Evolutionary conservation across 2,113 vertebrate species (phyloP), one percentile per base, ranked within the genome.

Genomic region (Neotoma lepida): DNA sequence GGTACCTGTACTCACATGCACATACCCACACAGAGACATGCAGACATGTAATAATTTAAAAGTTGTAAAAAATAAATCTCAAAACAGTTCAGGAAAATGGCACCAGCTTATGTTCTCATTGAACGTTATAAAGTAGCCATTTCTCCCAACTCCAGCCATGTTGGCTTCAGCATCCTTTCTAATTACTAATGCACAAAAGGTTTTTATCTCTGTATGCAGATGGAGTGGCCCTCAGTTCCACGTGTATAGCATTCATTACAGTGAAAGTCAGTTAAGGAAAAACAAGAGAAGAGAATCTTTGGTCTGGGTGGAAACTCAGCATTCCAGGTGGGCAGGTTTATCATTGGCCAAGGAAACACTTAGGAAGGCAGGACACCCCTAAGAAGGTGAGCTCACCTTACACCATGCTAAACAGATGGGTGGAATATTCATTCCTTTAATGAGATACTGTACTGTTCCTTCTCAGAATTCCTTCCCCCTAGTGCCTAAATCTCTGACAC

Each of bases 161-260:
- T 33, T 82, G 12, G 18, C n/a, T 74, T 86, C n/a, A 26, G 71
- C 7, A 26, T 80, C 13, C 46, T 95, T 84, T 80, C 96, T 94
- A 12, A 64, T 84, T 44, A 33, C 63, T 68, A n/a, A 64, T 46
- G 28, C 81, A 84, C 17, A 22, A 4, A 44, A 10, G 9, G 9
- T 7, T 49, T 54, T 64, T 66, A 44, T 88, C 35, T 88, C 84
- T 91, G 46, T 63, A 18, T 68, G 63, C 9, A 89, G 66, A 68
- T 13, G 82, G 41, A 4, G 8, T 20, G 54, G 28, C 66, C 33
- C 33, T 81, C 54, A 22, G 4, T 81, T 86, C 92, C 68, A 15
- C 70, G 12, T 89, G 18, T 64, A 54, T 64, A 39, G 54, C 15
- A 28, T 39, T 28, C 13, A 30, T 30, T 41, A 44, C 71, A 74